phyloP scores from a whole-genome alignment of 1,140 invertebrate genomes.

The Drosophila bocqueti region DNA sequence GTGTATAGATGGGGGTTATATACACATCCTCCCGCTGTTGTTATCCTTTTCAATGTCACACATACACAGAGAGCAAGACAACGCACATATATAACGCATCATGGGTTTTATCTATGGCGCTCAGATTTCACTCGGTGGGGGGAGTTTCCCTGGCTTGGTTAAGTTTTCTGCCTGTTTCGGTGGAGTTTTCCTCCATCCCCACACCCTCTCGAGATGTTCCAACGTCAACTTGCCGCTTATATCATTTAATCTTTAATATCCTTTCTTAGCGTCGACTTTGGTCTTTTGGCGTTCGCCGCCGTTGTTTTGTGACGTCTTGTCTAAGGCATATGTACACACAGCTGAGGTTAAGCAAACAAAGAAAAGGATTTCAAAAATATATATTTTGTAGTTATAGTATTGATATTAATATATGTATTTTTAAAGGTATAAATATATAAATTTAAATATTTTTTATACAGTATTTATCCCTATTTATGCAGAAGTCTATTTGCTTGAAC shows the following conservation, averaged over 20 bases:
- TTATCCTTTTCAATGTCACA: constrained; percentile 82
- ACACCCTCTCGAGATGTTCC: constrained; percentile 18
- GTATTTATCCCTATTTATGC: too few species aligned
- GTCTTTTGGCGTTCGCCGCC: constrained; percentile 57
- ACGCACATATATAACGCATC: constrained; percentile 39
- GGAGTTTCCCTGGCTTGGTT: constrained; percentile 8
- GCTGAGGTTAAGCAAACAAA: background rate
- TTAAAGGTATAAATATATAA: too few species aligned
- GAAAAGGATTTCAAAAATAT: background rate
- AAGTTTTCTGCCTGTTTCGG: constrained; percentile 20
- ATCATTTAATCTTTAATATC: constrained; percentile 84
- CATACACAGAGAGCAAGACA: constrained; percentile 27
- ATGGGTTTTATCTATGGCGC: constrained; percentile 58
- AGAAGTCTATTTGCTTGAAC: background rate
- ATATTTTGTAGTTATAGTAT: background rate
- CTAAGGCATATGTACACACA: constrained; percentile 43
- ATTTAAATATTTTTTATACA: too few species aligned
- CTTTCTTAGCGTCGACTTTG: constrained; percentile 80
- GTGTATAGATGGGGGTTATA: background rate
- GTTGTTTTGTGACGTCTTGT: constrained; percentile 68
- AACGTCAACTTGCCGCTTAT: constrained; percentile 74
- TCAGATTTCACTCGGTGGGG: constrained; percentile 66
- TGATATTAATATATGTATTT: background rate
- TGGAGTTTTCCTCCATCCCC: constrained; percentile 23
- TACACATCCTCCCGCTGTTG: constrained; percentile 35